Conservation (phyloP, 2,113 vertebrate species). For the Sinocyclocheilus maitianheensis region DNA sequence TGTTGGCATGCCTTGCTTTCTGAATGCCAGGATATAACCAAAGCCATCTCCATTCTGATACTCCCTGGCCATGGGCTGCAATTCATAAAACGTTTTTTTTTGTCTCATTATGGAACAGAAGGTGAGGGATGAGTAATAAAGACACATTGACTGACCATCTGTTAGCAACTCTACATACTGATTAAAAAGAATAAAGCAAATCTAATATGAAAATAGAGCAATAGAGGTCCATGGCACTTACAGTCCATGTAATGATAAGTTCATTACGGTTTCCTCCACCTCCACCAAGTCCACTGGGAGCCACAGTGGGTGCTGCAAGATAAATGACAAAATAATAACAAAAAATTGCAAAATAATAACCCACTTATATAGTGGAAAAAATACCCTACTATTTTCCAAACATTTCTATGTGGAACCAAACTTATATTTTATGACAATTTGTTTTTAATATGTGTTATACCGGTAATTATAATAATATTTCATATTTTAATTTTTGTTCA, state of each 20-base stretch:
- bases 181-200: not conserved
- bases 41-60: slow-evolving; percentile 96
- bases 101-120: slow-evolving; percentile 1
- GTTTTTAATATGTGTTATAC: not conserved
- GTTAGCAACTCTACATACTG: not conserved
- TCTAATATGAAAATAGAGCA: not conserved
- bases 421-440: not conserved
- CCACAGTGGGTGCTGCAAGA: slow-evolving; percentile 88
- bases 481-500: not conserved
- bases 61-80: slow-evolving; percentile 85
- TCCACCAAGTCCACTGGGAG: slow-evolving; percentile 90
- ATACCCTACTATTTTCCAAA: not conserved
- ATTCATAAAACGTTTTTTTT: not conserved
- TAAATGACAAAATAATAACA: no score
- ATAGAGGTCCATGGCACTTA: slow-evolving; percentile 67
- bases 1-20: slow-evolving; percentile 72
- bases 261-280: slow-evolving; percentile 92
- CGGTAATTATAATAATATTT: no score
- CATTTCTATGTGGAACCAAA: not conserved
- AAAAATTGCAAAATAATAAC: not conserved
- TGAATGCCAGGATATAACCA: slow-evolving; percentile 90
- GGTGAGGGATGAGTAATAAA: not conserved
- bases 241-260: slow-evolving; percentile 92
- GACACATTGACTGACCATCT: not conserved
- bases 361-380: not conserved